These are phyloP conservation scores for Euzetes globulus DNA, from an alignment of 2,888 invertebrate genomes.

Conservation along the genomic window DNA sequence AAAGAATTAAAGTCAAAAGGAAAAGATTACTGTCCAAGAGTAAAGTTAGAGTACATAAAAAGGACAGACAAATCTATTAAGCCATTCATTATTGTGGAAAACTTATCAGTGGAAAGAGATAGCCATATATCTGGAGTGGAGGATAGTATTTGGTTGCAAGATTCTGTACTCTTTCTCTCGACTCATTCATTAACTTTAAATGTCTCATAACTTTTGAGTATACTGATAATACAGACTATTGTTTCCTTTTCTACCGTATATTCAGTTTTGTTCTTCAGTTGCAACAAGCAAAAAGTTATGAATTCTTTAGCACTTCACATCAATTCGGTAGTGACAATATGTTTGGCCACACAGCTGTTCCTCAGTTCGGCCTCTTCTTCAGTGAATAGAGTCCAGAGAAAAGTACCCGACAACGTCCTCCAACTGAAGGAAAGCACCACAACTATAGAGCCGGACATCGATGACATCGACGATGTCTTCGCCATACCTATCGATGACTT, in stretches of 20 bases:
- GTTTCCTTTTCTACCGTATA: not conserved
- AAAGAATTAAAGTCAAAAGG: not conserved
- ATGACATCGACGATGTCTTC: not conserved
- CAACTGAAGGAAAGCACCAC: not conserved
- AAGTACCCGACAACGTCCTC: not conserved
- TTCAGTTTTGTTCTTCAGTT: not conserved
- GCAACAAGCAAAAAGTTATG: not conserved
- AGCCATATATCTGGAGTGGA: no score
- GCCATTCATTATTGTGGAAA: no score
- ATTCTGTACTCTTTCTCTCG: no score
- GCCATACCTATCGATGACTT: constrained; percentile 16
- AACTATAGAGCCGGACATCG: not conserved
- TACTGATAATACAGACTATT: not conserved
- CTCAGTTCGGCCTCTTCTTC: not conserved
- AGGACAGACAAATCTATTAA: no score
- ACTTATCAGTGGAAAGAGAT: no score
- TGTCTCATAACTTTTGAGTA: not conserved
- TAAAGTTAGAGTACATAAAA: no score
- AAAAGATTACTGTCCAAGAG: no score
- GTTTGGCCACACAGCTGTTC: not conserved
- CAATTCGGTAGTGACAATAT: not conserved
- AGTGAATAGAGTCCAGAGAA: not conserved
- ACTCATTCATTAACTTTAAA: not conserved
- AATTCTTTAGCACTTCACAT: not conserved
- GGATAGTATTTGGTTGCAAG: no score